phyloP scores from a whole-genome alignment of 2,797 vertebrate species.

The Galaxias olidus region DNA sequence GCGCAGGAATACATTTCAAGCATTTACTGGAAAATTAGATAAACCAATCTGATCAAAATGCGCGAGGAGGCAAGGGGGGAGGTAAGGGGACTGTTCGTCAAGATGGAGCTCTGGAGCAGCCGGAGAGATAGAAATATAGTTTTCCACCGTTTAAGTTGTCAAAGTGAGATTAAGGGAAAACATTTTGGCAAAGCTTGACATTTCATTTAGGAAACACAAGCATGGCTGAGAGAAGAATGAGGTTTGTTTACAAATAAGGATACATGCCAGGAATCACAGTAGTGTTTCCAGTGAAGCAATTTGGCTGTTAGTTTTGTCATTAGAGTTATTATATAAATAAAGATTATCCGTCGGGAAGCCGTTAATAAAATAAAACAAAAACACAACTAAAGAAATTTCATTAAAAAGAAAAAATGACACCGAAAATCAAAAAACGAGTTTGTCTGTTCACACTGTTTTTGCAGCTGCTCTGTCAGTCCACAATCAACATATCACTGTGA shows the following conservation, averaged over 20 bases:
- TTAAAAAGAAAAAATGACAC: too few relatives aligned
- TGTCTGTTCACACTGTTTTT: constrained; percentile 30
- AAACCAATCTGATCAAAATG: constrained; percentile 74
- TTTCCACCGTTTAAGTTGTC: constrained; percentile 67
- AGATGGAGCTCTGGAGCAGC: constrained; percentile 55
- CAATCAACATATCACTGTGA: constrained; percentile 32
- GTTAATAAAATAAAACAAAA: not conserved
- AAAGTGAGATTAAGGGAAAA: constrained; percentile 58
- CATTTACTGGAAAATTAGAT: constrained; percentile 78
- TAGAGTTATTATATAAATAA: too few relatives aligned
- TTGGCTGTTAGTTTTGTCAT: not conserved
- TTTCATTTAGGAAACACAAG: constrained; percentile 50
- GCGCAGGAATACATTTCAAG: constrained; percentile 75
- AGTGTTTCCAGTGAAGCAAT: constrained; percentile 12
- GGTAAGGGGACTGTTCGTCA: constrained; percentile 54
- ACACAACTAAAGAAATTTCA: constrained; percentile 32
- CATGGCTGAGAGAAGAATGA: constrained; percentile 30
- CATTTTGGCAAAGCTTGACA: constrained; percentile 56
- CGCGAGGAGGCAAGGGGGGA: constrained; percentile 26
- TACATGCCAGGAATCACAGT: constrained; percentile 22
- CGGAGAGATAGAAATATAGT: constrained; percentile 54
- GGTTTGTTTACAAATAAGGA: constrained; percentile 37
- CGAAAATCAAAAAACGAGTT: too few relatives aligned
- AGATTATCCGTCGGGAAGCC: not conserved
- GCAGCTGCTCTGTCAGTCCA: constrained; percentile 36